Evolutionary conservation across 2,797 vertebrate species (phyloP), one percentile per base, ranked within the genome.

Genomic region (Margarornis squamiger): DNA sequence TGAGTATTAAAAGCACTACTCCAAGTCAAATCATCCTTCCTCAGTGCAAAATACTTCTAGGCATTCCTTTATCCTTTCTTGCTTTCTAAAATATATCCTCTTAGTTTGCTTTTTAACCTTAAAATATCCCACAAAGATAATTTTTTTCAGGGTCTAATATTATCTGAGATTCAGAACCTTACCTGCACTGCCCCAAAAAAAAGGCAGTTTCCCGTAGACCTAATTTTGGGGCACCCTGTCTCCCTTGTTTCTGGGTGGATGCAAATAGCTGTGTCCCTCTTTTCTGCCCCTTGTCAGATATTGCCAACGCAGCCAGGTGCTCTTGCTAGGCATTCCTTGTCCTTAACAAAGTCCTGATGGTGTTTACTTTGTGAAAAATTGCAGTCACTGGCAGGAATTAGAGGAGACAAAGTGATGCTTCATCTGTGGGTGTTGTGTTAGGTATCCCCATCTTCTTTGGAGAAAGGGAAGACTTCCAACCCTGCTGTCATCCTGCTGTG

Each of bases 321-420:
- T 58, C 23, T 26, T 41, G 10, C 10, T 57, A 41, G 45, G 32
- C 34, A 6, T 34, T 65, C 54, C 54, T 26, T 14, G 29, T 58
- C 46, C 30, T 5, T 21, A 18, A 1, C 13, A 38, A 46, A 49
- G 12, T 20, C 27, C 11, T 19, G 17, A 3, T 46, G 15, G 5
- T 2, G 2, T 54, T 55, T 19, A 3, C 12, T 22, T 45, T 17
- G 48, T 39, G 68, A 3, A n/a, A 30, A 46, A 24, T 6, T 14
- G 4, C 19, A 32, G 49, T 17, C 32, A 16, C 38, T 51, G 54
- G 8, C 7, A 24, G 55, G 34, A 19, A 20, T 43, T 43, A 10
- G 30, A 38, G 38, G 27, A 51, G 22, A 29, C 0, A 0, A 26
- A 49, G 29, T 20, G 30, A 1, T 57, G n/a, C 17, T 46, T 52